Conservation (phyloP, 2,888 invertebrate genomes). For the Macroteleia sp. region DNA sequence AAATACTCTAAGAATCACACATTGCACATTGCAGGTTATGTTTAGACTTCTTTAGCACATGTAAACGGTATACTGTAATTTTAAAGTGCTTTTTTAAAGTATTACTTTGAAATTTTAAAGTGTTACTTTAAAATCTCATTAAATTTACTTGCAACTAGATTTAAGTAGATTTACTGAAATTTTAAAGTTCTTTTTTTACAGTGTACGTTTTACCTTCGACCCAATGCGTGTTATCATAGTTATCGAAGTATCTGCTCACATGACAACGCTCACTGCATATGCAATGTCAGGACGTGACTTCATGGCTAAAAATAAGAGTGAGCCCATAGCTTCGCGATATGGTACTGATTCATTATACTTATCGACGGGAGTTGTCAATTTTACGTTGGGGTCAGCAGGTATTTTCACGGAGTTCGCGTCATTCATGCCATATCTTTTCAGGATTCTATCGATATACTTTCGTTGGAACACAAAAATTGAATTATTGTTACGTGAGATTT, state of each 20-base stretch:
- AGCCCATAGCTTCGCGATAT: constrained; percentile 41
- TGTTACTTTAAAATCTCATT: too few species aligned
- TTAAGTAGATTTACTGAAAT: too few species aligned
- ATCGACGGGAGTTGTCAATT: background rate
- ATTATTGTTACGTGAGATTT: constrained; percentile 12
- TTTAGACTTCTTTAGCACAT: too few species aligned
- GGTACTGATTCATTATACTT: background rate
- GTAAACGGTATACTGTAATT: too few species aligned
- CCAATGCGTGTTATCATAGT: too few species aligned
- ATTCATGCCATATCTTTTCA: constrained; percentile 58
- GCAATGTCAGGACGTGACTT: constrained; percentile 28
- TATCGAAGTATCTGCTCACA: constrained; percentile 45
- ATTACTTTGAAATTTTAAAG: too few species aligned
- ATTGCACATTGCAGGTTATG: too few species aligned
- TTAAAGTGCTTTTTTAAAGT: too few species aligned
- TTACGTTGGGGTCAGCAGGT: constrained; percentile 19
- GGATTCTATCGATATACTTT: constrained; percentile 34
- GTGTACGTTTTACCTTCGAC: too few species aligned
- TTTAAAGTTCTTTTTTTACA: too few species aligned
- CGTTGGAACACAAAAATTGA: constrained; percentile 27
- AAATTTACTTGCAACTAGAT: too few species aligned
- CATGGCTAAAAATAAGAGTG: constrained; percentile 28
- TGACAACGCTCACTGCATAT: constrained; percentile 27
- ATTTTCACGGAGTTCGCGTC: constrained; percentile 31
- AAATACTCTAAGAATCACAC: too few species aligned